Conservation (phyloP, 2,888 invertebrate species). For the Colostygia pectinataria region DNA sequence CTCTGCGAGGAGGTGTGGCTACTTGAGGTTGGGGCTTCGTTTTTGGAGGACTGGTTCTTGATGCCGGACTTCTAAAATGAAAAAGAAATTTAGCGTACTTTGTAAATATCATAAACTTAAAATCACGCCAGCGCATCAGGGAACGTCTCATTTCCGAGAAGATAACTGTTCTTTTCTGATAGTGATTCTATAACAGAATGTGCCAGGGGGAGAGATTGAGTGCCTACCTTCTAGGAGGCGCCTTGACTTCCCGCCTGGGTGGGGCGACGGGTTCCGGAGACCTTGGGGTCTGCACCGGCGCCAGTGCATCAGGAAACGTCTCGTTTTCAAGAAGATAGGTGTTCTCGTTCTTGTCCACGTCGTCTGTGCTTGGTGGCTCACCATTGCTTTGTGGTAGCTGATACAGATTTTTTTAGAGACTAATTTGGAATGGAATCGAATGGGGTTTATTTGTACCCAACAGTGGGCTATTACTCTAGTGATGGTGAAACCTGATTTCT, state of each 20-base stretch:
- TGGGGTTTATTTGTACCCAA: no score
- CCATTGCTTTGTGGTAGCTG: slow-evolving; percentile 60
- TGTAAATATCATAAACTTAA: no score
- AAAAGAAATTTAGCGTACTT: background rate
- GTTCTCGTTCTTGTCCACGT: slow-evolving; percentile 54
- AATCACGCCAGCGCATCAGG: slow-evolving; percentile 72
- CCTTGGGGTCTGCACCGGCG: slow-evolving; percentile 63
- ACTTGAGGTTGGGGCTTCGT: slow-evolving; percentile 40
- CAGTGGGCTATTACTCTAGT: no score
- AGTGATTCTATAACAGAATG: no score
- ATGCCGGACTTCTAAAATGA: slow-evolving; percentile 43
- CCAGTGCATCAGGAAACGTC: slow-evolving; percentile 73
- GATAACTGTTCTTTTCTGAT: slow-evolving; percentile 59
- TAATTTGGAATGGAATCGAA: no score
- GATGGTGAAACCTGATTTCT: no score
- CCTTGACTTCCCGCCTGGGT: slow-evolving; percentile 30
- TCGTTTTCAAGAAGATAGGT: slow-evolving; percentile 67
- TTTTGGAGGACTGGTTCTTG: slow-evolving; percentile 43
- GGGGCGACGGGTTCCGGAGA: slow-evolving; percentile 50
- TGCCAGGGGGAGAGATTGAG: background rate
- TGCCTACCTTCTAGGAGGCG: slow-evolving; percentile 41
- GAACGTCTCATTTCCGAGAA: slow-evolving; percentile 73
- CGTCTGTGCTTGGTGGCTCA: slow-evolving; percentile 48
- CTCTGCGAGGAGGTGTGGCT: slow-evolving; percentile 43
- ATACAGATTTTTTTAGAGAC: no score